Base-by-base conservation (phyloP, 2,888 invertebrate genomes). In the Apodemia duryi region DNA sequence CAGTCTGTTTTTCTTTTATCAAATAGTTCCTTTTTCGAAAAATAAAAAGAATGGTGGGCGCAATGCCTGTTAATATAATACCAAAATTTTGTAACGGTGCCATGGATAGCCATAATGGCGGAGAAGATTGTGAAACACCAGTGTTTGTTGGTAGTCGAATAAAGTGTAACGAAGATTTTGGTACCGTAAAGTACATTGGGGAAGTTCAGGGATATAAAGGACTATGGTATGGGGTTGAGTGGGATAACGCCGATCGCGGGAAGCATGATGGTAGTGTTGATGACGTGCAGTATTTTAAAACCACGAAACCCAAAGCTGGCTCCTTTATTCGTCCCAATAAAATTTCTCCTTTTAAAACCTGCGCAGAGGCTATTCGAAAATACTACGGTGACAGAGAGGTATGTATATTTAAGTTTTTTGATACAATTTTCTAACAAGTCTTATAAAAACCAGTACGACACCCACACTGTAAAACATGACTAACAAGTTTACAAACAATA, bases 201-300 rank as follows among this genome's bases (percentile, higher is more conserved):
- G 93, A 94, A 80, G 94, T 94, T 64, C 93, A 94, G 68, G 95
- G 95, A 0, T 93, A 95, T 75, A 86, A 93, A 66, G 96, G 96
- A 60, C 80, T 91, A 43, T 99, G 98, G 99, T 92, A 97, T 66
- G 99, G 99, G 0, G 94, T 99, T n/a, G 99, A 99, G 82, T 99
- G 99, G 99, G 99, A 99, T 83, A 95, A 98, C 76, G 93, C 94
- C 3, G 86, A 90, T 7, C 93, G 99, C 75, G 99, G 99, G 1
- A 98, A 98, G 83, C 99, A 99, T 80, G 95, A 98, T 91, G 99
- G 99, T 0, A 93, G 93, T 60, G 94, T 98, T 57, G 95, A 97
- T 70, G 97, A 95, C 62, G 88, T 94, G 62, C 93, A 94, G 71
- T 99, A 98, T 84, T 99, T 98, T 83, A 92, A 94, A 79, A 83